Evolutionary conservation across 2,888 invertebrate species (phyloP), one percentile per base, ranked within the genome.

Genomic region (Melinaea marsaeus): DNA sequence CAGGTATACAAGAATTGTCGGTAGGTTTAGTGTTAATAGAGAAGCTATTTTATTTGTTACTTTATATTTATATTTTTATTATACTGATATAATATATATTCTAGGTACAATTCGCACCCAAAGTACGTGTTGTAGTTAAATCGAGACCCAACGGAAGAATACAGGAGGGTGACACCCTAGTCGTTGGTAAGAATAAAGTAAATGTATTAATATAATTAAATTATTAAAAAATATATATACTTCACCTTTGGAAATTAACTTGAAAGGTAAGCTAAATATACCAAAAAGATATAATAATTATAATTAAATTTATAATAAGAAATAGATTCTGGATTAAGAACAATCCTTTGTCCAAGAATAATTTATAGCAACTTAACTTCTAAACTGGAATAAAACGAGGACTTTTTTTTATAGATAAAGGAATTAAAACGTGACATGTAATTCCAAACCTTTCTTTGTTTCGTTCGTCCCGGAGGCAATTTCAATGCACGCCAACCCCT

Each of bases 41-140:
- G 7, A 9, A 9, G 13, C 51, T 51, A 32, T 51, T 4, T 5
- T 4, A 1, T 9, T 3, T 5, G 2, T 2, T 9, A 6, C 5
- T 51, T 42, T 1, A n/a, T 11, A 51, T 32, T 48, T 13, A 32
- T 32, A 22, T 32, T 32, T 32, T 7, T 3, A 9, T 32, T 3
- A 7, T 32, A 4, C 7, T 7, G 11, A 6, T 9, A 9, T 46
- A 11, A 46, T 32, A 32, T 32, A 2, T 7, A 32, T 32, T 32
- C 32, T 32, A 95, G 95, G 97, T 98, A 58, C 97, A 96, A 87
- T 98, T 95, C 78, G 97, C 97, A 4, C 97, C 97, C 2, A 96
- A 96, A 89, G 96, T 97, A 54, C 93, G 94, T 0, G 93, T 97
- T 58, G 94, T 81, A 13, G 73, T 88, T 2, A 90, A 86, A 70